These are phyloP conservation scores for Enteromius argenteus DNA, from an alignment of 2,797 vertebrate species.

Conservation along the genomic window DNA sequence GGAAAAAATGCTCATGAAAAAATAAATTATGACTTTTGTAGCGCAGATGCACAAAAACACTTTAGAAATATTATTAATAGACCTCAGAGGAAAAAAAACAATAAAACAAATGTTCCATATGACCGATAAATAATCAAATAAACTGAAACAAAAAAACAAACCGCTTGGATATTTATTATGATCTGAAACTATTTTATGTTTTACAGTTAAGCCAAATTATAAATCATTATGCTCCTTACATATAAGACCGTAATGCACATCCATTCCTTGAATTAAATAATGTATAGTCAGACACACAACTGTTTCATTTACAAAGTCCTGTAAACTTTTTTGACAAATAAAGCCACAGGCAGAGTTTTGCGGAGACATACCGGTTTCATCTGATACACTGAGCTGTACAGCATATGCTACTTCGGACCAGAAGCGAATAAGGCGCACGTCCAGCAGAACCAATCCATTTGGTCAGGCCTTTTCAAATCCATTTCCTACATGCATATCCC, in stretches of 20 bases:
- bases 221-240: conserved; percentile 12
- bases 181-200: conserved; percentile 5
- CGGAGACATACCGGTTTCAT: background rate
- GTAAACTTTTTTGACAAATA: conserved; percentile 1
- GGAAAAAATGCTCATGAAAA: conserved; percentile 22
- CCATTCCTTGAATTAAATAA: conserved; percentile 21
- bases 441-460: conserved; percentile 74
- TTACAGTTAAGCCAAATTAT: conserved; percentile 23
- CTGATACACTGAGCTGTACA: conserved; percentile 71
- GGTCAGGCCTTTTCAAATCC: conserved; percentile 68
- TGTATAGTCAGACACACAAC: background rate
- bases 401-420: conserved; percentile 67
- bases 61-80: conserved; percentile 26
- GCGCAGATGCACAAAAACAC: background rate
- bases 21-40: conserved; percentile 12
- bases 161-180: conserved; percentile 22
- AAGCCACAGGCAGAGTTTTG: conserved; percentile 21
- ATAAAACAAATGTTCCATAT: conserved; percentile 18
- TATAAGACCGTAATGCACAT: background rate
- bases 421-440: conserved; percentile 58
- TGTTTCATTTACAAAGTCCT: background rate
- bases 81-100: background rate
- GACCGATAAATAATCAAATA: conserved; percentile 15
- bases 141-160: background rate
- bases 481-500: conserved; percentile 70